Evolutionary conservation across 2,113 vertebrate genomes (phyloP), one percentile per base, ranked within the genome.

Genomic region (Gopherus flavomarginatus): DNA sequence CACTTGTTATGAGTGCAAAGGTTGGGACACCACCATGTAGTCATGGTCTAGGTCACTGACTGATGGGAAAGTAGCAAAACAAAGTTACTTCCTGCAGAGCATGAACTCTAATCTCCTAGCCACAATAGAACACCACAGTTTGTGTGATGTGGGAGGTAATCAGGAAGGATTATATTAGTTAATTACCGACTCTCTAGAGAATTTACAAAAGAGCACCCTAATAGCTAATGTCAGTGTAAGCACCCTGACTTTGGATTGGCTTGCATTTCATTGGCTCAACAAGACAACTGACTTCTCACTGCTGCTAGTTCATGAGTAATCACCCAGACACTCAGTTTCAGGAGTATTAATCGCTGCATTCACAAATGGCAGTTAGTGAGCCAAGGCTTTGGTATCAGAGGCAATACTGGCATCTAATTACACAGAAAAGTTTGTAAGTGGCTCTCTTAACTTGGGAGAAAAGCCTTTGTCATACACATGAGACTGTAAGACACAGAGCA

Each of bases 351-450:
- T 77, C 38, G 21, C n/a, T 0, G 5, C 1, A 5, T 21, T 92
- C 65, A 87, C 5, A 88, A 62, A 83, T 57, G 47, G 0, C 26
- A 56, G 1, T 24, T 59, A 90, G 81, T 8, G 94, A 85, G 12
- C 19, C 11, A 92, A 24, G 65, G 14, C 22, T 81, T 47, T 22
- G 89, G 77, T 62, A 53, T 26, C 16, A 42, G 42, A 11, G 65
- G 29, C 26, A 8, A 2, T 44, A 79, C 22, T 27, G 75, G 3
- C 44, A 27, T 78, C 22, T 27, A 42, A 50, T 47, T 65, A 72
- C 19, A 10, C 44, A 85, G 44, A 31, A 1, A 8, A 0, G 0
- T 54, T 80, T 78, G 2, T 31, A 27, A 22, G 16, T 16, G 12
- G 11, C 49, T 72, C 24, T 80, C 16, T 52, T 5, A 17, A 83